Evolutionary conservation across 2,113 vertebrate species (phyloP).

Genomic region (Loxodonta africana): DNA sequence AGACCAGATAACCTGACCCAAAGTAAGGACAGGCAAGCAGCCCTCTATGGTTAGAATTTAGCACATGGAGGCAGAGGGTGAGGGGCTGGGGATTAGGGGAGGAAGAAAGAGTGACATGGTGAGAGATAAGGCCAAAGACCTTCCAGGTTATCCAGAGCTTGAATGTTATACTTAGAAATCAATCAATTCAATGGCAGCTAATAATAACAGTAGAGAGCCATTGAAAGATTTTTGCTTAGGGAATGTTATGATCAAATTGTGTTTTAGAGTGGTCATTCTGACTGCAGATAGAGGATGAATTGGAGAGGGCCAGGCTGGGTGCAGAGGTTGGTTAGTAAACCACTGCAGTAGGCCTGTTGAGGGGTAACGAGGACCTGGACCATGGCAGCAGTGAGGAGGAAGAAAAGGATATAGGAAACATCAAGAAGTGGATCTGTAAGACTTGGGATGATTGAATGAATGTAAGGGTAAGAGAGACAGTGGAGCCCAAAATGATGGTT

Average conservation of each 20-base stretch:
- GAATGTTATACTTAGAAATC: slow-evolving; percentile 20
- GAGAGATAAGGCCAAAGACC: background rate
- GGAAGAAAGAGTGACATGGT: background rate
- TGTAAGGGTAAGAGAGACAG: background rate
- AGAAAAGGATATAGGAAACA: background rate
- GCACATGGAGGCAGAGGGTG: background rate
- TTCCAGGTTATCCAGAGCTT: background rate
- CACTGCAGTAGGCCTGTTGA: background rate
- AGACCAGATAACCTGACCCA: background rate
- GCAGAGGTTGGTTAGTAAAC: background rate
- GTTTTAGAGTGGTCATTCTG: background rate
- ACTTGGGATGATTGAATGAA: background rate
- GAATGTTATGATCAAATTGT: background rate
- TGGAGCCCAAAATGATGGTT: background rate
- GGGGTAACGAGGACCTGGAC: background rate
- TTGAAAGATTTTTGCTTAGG: background rate
- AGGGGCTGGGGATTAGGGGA: background rate
- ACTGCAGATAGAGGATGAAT: slow-evolving; percentile 11
- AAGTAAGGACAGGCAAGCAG: background rate
- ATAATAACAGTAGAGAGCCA: background rate
- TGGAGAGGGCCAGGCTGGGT: background rate
- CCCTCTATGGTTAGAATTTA: background rate
- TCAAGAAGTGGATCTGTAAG: background rate
- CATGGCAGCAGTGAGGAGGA: background rate
- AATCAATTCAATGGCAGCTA: background rate